Percentiles rank a stretch among this genome's conserved stretches.
These are phyloP conservation scores for Musca vetustissima DNA, from an alignment of 1,140 invertebrate species.

Conservation along the genomic window DNA sequence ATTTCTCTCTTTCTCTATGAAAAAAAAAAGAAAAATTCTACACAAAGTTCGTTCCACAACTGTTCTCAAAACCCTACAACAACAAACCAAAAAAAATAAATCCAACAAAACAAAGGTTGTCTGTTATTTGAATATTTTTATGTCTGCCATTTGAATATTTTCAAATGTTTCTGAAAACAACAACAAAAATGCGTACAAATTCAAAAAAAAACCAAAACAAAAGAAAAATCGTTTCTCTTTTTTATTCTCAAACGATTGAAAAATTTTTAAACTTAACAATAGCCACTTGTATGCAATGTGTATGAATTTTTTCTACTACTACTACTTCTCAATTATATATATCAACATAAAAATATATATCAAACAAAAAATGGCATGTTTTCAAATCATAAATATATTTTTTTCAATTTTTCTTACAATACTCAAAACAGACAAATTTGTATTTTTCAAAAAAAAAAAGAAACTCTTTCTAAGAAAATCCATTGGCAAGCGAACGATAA, in stretches of 20 bases:
- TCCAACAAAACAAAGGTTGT: slow-evolving; percentile 43
- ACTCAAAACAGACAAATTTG: slow-evolving; percentile 15
- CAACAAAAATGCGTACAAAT: slow-evolving; percentile 8
- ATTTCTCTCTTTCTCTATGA: too few species aligned
- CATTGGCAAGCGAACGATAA: slow-evolving; percentile 8
- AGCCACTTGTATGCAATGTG: slow-evolving; percentile 3
- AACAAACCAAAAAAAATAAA: not conserved
- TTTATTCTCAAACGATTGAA: too few species aligned
- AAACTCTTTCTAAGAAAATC: too few species aligned
- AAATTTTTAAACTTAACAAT: too few species aligned
- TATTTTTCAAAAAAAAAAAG: not conserved
- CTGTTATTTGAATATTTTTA: slow-evolving; percentile 56
- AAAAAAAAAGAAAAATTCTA: not conserved
- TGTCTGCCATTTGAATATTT: slow-evolving; percentile 46
- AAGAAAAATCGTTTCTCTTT: not conserved
- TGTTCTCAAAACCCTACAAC: not conserved
- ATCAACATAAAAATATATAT: slow-evolving; percentile 5
- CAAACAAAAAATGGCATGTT: slow-evolving; percentile 11
- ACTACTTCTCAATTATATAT: not conserved
- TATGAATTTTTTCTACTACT: not conserved
- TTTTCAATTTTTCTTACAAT: not conserved
- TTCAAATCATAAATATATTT: not conserved
- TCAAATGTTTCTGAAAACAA: slow-evolving; percentile 20
- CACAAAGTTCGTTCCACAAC: slow-evolving; percentile 17
- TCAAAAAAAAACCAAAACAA: too few species aligned